These are phyloP conservation scores for Teleogryllus oceanicus DNA, from an alignment of 2,888 invertebrate species.

Conservation along the genomic window DNA sequence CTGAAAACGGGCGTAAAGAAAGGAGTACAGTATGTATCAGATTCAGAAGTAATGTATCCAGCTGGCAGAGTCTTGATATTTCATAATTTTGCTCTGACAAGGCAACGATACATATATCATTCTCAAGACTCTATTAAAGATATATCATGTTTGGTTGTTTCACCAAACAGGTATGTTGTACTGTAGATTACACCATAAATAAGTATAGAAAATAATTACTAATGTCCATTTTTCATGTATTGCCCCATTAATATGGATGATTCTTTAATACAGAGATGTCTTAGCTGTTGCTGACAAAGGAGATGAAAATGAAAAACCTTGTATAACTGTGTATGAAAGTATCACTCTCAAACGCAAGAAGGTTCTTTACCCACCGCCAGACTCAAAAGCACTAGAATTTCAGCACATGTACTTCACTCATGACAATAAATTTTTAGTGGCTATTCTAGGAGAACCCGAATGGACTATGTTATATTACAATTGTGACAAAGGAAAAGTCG, in stretches of 20 bases:
- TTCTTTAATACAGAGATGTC: background rate
- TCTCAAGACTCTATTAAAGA: conserved; percentile 47
- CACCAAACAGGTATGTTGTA: background rate
- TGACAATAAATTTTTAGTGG: conserved; percentile 76
- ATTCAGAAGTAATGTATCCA: conserved; percentile 75
- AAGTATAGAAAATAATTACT: too few relatives aligned
- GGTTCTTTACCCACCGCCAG: conserved; percentile 60
- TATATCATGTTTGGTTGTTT: background rate
- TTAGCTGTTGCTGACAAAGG: conserved; percentile 46
- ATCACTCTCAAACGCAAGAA: conserved; percentile 66
- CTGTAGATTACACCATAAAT: too few relatives aligned
- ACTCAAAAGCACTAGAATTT: conserved; percentile 60
- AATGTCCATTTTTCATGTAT: background rate
- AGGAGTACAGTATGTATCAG: conserved; percentile 69
- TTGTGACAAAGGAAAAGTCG: conserved; percentile 77
- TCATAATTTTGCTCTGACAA: conserved; percentile 68
- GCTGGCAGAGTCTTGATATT: conserved; percentile 72
- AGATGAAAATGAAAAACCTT: conserved; percentile 57
- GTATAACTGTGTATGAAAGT: conserved; percentile 69
- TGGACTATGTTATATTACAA: conserved; percentile 77
- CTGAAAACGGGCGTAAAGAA: conserved; percentile 62
- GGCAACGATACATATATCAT: conserved; percentile 69
- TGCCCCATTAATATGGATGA: background rate
- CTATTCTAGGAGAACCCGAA: conserved; percentile 79
- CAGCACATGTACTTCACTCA: conserved; percentile 72